Evolutionary conservation across 2,113 vertebrate genomes (phyloP).

Genomic region (Varanus salvator): DNA sequence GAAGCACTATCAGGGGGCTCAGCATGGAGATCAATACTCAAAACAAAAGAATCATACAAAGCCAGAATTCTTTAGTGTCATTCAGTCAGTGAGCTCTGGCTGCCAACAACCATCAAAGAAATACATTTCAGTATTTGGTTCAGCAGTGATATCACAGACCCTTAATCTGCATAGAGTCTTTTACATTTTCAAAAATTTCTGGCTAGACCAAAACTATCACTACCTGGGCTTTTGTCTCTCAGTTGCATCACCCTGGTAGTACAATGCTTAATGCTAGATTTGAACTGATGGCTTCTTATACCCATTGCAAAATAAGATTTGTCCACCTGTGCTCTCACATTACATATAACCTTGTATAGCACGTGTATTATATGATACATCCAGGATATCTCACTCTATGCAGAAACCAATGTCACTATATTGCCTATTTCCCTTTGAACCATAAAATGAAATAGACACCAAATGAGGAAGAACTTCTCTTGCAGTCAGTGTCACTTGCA

Average conservation of each 20-base stretch:
- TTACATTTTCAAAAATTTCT: conserved; percentile 16
- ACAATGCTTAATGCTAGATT: background rate
- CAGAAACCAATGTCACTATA: background rate
- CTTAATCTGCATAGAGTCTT: conserved; percentile 27
- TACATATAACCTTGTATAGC: background rate
- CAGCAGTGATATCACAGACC: conserved; percentile 9
- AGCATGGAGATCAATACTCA: conserved; percentile 70
- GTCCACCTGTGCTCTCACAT: background rate
- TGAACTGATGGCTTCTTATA: background rate
- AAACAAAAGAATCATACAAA: conserved; percentile 71
- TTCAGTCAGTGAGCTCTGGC: conserved; percentile 52
- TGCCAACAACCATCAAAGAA: conserved; percentile 75
- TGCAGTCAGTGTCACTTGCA: background rate
- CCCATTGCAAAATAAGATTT: background rate
- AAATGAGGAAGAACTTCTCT: background rate
- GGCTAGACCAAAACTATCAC: background rate
- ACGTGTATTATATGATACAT: background rate
- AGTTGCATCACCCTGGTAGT: background rate
- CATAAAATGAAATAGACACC: background rate
- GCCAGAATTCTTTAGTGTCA: conserved; percentile 65
- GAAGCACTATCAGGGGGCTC: conserved; percentile 60
- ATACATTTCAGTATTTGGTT: conserved; percentile 70
- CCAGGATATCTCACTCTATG: background rate
- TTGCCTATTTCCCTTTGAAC: background rate
- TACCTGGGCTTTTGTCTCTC: background rate